These are phyloP conservation scores for Panurus biarmicus DNA, from an alignment of 2,113 vertebrate species.

Conservation along the genomic window DNA sequence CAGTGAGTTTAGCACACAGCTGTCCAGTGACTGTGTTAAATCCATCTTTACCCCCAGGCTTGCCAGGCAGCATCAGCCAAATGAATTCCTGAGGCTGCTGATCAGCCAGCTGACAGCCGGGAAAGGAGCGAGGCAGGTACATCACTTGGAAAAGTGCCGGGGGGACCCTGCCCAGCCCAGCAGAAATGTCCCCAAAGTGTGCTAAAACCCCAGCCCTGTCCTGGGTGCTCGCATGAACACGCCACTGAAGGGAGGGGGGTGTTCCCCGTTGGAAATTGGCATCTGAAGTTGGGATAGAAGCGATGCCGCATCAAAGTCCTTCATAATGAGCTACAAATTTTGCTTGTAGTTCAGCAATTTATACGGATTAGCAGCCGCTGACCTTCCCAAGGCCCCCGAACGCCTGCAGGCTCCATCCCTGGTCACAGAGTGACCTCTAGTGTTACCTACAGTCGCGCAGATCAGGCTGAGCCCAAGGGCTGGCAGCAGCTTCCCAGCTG, in stretches of 20 bases:
- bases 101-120: neutral
- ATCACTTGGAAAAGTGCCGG: neutral
- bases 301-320: conserved; percentile 42
- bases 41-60: neutral
- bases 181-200: neutral
- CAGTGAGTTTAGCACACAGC: neutral
- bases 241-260: neutral
- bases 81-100: neutral
- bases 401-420: neutral
- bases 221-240: neutral
- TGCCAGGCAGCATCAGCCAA: neutral
- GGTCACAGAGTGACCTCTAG: conserved; percentile 75
- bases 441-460: conserved; percentile 23
- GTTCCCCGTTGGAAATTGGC: neutral
- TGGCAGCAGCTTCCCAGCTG: neutral
- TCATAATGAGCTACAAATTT: conserved; percentile 62
- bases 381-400: conserved; percentile 31
- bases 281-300: neutral
- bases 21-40: conserved; percentile 5
- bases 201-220: neutral
- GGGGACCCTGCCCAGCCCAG: neutral
- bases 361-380: conserved; percentile 50
- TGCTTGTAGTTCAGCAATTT: conserved; percentile 50
- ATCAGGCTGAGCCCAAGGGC: neutral
- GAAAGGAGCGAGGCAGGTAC: neutral